These are phyloP conservation scores for Caenorhabditis drosophilae DNA, from an alignment of 2,888 invertebrate genomes.

Conservation along the genomic window DNA sequence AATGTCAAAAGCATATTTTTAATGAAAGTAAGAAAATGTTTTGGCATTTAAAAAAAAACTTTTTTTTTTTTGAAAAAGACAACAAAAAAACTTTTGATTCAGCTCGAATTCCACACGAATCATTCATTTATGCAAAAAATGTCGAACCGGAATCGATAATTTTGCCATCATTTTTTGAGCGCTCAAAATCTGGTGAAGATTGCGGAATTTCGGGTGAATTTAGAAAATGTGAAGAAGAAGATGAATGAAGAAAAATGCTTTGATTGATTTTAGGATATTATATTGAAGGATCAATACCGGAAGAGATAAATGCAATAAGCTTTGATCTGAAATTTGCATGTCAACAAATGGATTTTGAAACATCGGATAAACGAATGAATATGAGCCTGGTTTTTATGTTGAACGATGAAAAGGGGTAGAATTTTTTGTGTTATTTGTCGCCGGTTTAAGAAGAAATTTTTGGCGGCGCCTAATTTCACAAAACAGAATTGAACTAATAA, in stretches of 20 bases:
- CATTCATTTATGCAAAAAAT: slow-evolving; percentile 14
- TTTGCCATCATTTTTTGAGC: not conserved
- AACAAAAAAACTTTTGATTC: not conserved
- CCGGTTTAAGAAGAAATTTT: too few relatives aligned
- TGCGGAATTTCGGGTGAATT: too few relatives aligned
- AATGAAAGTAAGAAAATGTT: slow-evolving; percentile 4
- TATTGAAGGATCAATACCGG: not conserved
- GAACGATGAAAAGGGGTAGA: slow-evolving; percentile 14
- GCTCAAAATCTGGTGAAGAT: not conserved
- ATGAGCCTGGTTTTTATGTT: slow-evolving; percentile 16
- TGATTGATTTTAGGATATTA: too few relatives aligned
- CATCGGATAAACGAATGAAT: slow-evolving; percentile 11
- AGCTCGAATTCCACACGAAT: slow-evolving; percentile 7
- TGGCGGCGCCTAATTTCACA: too few relatives aligned
- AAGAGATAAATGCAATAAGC: not conserved
- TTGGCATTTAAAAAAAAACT: not conserved
- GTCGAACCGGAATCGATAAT: not conserved
- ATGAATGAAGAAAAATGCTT: too few relatives aligned
- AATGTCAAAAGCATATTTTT: slow-evolving; percentile 4
- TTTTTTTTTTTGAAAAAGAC: not conserved
- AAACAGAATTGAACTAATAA: too few relatives aligned
- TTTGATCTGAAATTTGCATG: slow-evolving; percentile 20
- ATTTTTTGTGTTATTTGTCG: too few relatives aligned
- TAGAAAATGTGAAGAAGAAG: too few relatives aligned
- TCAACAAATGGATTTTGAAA: slow-evolving; percentile 8